Evolutionary conservation across 2,888 invertebrate genomes (phyloP).

Genomic region (Tinea trinotella): DNA sequence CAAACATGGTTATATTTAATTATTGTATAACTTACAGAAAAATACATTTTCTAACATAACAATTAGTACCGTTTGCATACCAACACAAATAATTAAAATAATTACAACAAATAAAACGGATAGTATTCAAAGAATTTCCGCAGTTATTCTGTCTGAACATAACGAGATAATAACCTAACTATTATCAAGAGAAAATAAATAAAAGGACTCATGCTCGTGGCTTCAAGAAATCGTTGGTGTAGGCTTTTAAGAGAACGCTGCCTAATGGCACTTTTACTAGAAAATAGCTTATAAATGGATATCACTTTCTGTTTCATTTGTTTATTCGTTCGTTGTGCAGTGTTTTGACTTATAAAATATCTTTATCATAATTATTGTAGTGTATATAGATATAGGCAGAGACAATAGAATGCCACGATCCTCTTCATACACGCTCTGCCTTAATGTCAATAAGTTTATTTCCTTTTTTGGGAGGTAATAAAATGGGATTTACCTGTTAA

Average conservation of each 20-base stretch:
- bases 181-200: constrained; percentile 2
- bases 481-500: too few species aligned
- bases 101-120: neutral
- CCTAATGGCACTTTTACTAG: constrained; percentile 5
- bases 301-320: constrained; percentile 7
- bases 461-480: too few species aligned
- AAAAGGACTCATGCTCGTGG: constrained; percentile 2
- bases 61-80: neutral
- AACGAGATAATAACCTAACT: neutral
- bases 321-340: too few species aligned
- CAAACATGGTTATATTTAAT: too few species aligned
- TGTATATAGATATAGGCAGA: too few species aligned
- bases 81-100: neutral
- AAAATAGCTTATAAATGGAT: neutral
- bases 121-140: neutral
- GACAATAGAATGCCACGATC: too few species aligned
- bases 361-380: too few species aligned
- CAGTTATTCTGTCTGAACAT: neutral
- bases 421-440: too few species aligned
- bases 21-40: too few species aligned
- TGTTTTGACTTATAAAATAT: too few species aligned
- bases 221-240: neutral
- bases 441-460: too few species aligned
- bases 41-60: too few species aligned
- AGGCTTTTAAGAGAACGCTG: neutral